Evolutionary conservation across 2,888 invertebrate species (phyloP).

Genomic region (Danaus chrysippus): DNA sequence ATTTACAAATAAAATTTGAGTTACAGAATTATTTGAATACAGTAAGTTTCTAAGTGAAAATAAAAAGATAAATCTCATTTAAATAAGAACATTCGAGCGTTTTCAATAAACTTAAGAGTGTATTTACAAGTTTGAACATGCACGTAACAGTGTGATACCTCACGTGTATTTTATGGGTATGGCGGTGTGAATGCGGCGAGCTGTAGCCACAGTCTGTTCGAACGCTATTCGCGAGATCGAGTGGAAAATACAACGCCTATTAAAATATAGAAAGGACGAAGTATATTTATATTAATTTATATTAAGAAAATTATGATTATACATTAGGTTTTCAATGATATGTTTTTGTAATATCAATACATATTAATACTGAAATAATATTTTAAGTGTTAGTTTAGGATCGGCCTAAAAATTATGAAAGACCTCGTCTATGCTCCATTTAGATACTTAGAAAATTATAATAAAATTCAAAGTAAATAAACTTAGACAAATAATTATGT

Average conservation of each 20-base stretch:
- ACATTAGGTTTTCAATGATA: background rate
- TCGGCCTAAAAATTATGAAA: too few relatives aligned
- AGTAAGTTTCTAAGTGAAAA: too few relatives aligned
- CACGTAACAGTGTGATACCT: conserved; percentile 12
- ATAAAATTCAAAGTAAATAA: too few relatives aligned
- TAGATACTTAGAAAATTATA: too few relatives aligned
- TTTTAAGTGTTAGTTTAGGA: too few relatives aligned
- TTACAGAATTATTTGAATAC: too few relatives aligned
- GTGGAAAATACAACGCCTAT: conserved; percentile 19
- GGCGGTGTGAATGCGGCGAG: conserved; percentile 29
- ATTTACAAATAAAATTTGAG: too few relatives aligned
- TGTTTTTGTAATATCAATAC: too few relatives aligned
- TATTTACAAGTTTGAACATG: conserved; percentile 4
- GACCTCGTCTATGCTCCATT: too few relatives aligned
- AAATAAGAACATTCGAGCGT: background rate
- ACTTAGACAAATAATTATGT: too few relatives aligned
- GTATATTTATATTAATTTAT: background rate
- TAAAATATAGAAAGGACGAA: conserved; percentile 6
- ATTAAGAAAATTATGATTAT: background rate
- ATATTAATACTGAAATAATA: too few relatives aligned
- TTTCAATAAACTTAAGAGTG: conserved; percentile 7
- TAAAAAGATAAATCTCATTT: background rate
- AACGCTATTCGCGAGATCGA: conserved; percentile 43
- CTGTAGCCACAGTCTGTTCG: conserved; percentile 38
- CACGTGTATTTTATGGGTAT: conserved; percentile 18